Evolutionary conservation across 2,888 invertebrate species (phyloP).

Genomic region (Volucella zonaria): DNA sequence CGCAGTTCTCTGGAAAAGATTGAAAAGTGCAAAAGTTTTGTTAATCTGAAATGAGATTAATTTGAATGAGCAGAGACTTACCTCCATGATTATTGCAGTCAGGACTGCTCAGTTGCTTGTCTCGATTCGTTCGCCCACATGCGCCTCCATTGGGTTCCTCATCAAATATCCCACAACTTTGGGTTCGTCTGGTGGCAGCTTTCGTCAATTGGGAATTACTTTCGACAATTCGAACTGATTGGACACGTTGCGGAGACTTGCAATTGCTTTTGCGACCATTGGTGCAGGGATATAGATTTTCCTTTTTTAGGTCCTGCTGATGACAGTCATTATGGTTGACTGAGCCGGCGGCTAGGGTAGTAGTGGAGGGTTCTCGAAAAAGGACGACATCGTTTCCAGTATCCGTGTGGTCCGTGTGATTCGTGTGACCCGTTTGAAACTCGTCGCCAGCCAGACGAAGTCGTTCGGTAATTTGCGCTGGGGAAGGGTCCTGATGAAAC

Average conservation of each 20-base stretch:
- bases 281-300: conserved; percentile 54
- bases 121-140: conserved; percentile 4
- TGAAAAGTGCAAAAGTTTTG: neutral
- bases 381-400: conserved; percentile 71
- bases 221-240: conserved; percentile 81
- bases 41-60: neutral
- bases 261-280: conserved; percentile 61
- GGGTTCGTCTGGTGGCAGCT: conserved; percentile 80
- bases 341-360: neutral
- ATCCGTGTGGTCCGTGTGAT: conserved; percentile 37
- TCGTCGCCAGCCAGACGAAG: conserved; percentile 82
- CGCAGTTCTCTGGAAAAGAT: conserved; percentile 65
- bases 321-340: conserved; percentile 42
- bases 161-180: conserved; percentile 80
- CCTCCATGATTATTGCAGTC: conserved; percentile 50
- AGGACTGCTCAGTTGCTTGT: neutral
- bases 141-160: conserved; percentile 76
- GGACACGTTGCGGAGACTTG: conserved; percentile 79
- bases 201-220: conserved; percentile 76
- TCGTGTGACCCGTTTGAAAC: conserved; percentile 76
- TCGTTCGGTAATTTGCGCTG: conserved; percentile 80
- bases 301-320: conserved; percentile 34
- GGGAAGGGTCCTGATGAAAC: conserved; percentile 69
- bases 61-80: neutral
- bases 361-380: conserved; percentile 19